Evolutionary conservation across 2,888 invertebrate species (phyloP), one percentile per base, ranked within the genome.

Genomic region (Ferrisia virgata): DNA sequence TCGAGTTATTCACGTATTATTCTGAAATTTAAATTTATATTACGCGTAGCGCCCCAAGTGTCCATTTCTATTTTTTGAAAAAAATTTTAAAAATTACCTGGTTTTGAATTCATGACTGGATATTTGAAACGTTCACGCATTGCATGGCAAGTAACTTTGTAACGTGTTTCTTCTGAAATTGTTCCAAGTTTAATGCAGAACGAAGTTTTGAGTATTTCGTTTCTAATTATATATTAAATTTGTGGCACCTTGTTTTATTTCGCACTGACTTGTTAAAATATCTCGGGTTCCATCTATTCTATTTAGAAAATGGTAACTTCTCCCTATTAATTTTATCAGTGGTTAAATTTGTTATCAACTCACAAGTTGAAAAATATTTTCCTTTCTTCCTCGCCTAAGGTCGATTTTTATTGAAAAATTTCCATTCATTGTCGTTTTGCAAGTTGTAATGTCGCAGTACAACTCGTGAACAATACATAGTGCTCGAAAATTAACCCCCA

Each of bases 161-260:
- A 81, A 82, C 82, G 82, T 82, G 82, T 82, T 82, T 82, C 82
- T 39, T 81, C 58, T 58, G 31, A 81, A 79, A 79, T 79, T 79
- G 79, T 79, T 79, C 79, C 79, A 79, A 79, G 43, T 79, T 39
- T 4, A 9, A 28, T 36, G 79, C 18, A 22, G 40, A 79, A 76
- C 33, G 0, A 36, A 76, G 36, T 25, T 76, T 25, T 36, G 9
- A 36, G 28, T 18, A 18, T 76, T 33, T 33, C 33, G 18, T 36
- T 31, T n/a, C 36, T 9, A 36, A 47, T 0, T 47, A 6, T 76
- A 76, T 76, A 36, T 33, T 36, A 15, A 33, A 72, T 18, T 31
- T 1, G 72, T 76, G 72, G 72, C 72, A 76, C 72, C 15, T 76
- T 36, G 36, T 76, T 33, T 76, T 28, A 22, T 33, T 76, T 76